Percentiles rank a stretch among this genome's conserved stretches.
Evolutionary conservation across 2,888 invertebrate genomes (phyloP).

Genomic region (Coremacera marginata): DNA sequence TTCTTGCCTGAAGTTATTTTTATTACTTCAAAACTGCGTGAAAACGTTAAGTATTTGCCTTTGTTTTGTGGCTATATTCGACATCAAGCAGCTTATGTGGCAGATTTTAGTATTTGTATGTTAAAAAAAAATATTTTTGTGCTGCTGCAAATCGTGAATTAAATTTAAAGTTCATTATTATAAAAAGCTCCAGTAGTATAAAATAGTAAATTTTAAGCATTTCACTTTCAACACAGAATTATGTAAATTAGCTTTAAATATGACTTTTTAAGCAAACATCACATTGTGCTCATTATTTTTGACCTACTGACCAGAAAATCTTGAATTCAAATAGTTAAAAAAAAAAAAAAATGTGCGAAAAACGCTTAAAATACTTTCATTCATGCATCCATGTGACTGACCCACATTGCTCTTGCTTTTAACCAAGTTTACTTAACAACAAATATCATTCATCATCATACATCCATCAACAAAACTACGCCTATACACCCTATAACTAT

Average conservation of each 20-base stretch:
- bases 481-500: not conserved
- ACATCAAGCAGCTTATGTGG: not conserved
- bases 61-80: not conserved
- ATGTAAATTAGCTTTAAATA: too few species aligned
- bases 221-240: too few species aligned
- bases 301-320: not conserved
- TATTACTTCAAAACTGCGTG: not conserved
- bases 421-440: not conserved
- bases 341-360: not conserved
- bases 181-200: too few species aligned
- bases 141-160: too few species aligned
- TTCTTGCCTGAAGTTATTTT: not conserved
- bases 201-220: too few species aligned
- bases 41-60: not conserved
- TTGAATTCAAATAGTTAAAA: not conserved
- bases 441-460: not conserved
- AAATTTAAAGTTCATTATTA: too few species aligned
- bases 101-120: not conserved
- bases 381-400: not conserved
- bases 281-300: too few species aligned
- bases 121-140: too few species aligned
- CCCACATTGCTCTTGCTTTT: constrained; percentile 1
- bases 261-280: too few species aligned
- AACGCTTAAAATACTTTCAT: not conserved
- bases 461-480: not conserved